These are phyloP conservation scores for Cisticola juncidis DNA, from an alignment of 2,113 vertebrate genomes.

Conservation along the genomic window DNA sequence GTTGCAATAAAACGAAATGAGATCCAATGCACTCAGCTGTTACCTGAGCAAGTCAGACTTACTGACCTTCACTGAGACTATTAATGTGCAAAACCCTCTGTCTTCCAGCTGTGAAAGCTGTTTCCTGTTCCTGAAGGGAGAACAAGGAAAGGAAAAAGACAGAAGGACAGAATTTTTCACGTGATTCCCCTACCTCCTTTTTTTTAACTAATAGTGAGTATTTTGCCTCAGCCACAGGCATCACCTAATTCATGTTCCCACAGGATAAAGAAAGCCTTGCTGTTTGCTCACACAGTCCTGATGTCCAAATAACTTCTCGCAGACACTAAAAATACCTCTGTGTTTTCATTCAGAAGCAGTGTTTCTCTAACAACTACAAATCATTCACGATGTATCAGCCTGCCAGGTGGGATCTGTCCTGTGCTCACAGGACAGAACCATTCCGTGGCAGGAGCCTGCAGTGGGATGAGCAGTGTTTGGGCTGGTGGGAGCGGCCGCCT, in stretches of 20 bases:
- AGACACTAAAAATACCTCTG: not conserved
- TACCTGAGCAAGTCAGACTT: slow-evolving; percentile 47
- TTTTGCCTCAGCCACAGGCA: not conserved
- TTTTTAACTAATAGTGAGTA: not conserved
- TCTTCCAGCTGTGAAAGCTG: slow-evolving; percentile 22
- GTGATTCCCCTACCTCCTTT: not conserved
- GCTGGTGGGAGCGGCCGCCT: not conserved
- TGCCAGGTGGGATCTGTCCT: not conserved
- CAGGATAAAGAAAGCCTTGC: not conserved
- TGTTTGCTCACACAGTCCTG: not conserved
- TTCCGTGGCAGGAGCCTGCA: not conserved
- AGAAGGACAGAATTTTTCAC: not conserved
- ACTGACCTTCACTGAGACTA: slow-evolving; percentile 61
- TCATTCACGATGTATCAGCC: not conserved
- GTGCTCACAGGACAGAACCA: not conserved
- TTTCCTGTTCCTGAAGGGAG: slow-evolving; percentile 38
- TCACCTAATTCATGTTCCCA: not conserved
- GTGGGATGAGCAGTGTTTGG: not conserved
- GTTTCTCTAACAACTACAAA: not conserved
- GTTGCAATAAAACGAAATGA: slow-evolving; percentile 67
- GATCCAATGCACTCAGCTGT: slow-evolving; percentile 36
- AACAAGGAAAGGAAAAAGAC: not conserved
- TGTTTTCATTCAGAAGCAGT: not conserved
- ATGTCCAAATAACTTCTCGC: not conserved
- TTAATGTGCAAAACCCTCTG: slow-evolving; percentile 46